Base-by-base conservation (phyloP, 1,140 invertebrate species). In the Arion vulgaris region DNA sequence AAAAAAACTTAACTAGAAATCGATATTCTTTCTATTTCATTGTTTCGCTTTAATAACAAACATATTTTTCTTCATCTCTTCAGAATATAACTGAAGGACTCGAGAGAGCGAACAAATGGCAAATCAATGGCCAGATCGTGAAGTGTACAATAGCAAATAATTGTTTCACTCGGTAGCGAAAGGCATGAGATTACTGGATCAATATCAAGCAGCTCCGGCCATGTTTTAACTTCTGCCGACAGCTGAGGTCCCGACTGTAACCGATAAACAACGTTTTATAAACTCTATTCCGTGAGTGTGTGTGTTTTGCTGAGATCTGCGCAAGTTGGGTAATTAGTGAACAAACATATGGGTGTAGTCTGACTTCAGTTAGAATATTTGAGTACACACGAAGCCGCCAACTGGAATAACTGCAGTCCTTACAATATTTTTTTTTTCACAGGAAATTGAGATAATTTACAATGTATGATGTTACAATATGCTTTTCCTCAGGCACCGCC, bases 81-180 rank as follows among this genome's bases (percentile, higher is more conserved):
- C n/a, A 2, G 62, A 32, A 32, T 66, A 32, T 32, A 32, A 66
- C 62, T 7, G 62, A 28, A 0, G 62, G n/a, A 66, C n/a, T 32
- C 4, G n/a, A 7, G 19, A 66, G 62, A 66, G 62, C 62, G 62
- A 28, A 66, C 62, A 66, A 66, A 66, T 66, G 62, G 62, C 62
- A 66, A 66, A 66, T 66, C 62, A 66, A 66, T 66, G 62, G n/a
- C 62, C 62, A 66, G 1, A 66, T 66, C 11, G 62, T 13, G 62
- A 13, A 66, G 62, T 66, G 62, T 66, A 66, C 62, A 66, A 66
- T 66, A 66, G 62, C 62, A 66, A 66, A 66, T 66, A 66, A 66
- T 66, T 66, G 62, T 66, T 66, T 66, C 62, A 5, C 62, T 66
- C n/a, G n/a, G n/a, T 66, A 7, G 62, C 62, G 28, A 66, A 66